phyloP scores from a whole-genome alignment of 1,140 invertebrate species.

The Andrena cerasifolii region DNA sequence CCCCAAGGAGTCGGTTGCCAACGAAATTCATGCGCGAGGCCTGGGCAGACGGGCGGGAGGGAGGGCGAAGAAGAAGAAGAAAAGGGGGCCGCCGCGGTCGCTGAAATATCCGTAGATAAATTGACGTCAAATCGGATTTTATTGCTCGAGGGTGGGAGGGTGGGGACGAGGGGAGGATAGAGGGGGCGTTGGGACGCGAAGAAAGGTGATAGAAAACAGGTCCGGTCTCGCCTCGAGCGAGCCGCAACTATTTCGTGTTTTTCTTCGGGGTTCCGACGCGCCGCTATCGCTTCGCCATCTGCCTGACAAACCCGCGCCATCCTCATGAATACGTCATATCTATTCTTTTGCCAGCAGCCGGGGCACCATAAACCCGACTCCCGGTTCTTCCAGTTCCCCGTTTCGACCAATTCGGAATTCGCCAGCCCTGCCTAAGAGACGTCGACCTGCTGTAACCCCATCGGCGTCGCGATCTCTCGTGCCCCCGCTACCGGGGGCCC shows the following conservation, averaged over 20 bases:
- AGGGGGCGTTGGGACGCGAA: slow-evolving; percentile 58
- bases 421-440: slow-evolving; percentile 39
- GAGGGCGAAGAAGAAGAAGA: slow-evolving; percentile 39
- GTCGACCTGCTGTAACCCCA: slow-evolving; percentile 45
- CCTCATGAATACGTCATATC: slow-evolving; percentile 80
- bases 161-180: too few species aligned
- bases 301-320: slow-evolving; percentile 72
- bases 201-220: slow-evolving; percentile 81
- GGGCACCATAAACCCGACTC: slow-evolving; percentile 62
- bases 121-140: slow-evolving; percentile 80
- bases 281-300: slow-evolving; percentile 76
- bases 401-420: slow-evolving; percentile 53
- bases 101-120: slow-evolving; percentile 78
- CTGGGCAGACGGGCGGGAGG: too few species aligned
- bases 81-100: slow-evolving; percentile 47
- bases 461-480: slow-evolving; percentile 33
- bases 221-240: slow-evolving; percentile 80
- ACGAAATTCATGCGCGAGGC: slow-evolving; percentile 64
- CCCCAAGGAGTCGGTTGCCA: slow-evolving; percentile 45
- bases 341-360: slow-evolving; percentile 64
- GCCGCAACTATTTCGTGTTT: slow-evolving; percentile 80
- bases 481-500: slow-evolving; percentile 4
- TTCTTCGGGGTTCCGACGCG: slow-evolving; percentile 70
- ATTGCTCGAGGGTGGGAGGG: slow-evolving; percentile 70
- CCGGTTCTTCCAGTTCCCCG: slow-evolving; percentile 29